These are phyloP conservation scores for Proteles cristata DNA, from an alignment of 2,113 vertebrate species.

Conservation along the genomic window DNA sequence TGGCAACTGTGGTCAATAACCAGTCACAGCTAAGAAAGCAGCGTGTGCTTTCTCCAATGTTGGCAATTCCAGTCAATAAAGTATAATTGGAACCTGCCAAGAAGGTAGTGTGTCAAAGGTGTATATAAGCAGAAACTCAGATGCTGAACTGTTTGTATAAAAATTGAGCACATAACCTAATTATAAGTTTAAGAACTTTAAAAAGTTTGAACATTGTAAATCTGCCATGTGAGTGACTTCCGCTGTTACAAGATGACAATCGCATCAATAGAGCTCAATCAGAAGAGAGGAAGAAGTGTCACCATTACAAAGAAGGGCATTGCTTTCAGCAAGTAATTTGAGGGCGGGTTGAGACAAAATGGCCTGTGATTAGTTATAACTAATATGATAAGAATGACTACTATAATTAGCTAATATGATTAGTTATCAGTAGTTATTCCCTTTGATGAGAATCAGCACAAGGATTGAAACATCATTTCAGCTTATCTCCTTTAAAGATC, in stretches of 20 bases:
- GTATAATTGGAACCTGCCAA: conserved; percentile 68
- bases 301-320: not conserved
- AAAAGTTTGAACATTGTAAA: conserved; percentile 54
- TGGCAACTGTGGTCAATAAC: conserved; percentile 68
- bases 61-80: conserved; percentile 72
- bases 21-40: conserved; percentile 40
- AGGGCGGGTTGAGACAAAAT: not conserved
- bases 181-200: conserved; percentile 76
- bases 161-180: conserved; percentile 71
- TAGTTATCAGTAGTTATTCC: not conserved
- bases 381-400: not conserved
- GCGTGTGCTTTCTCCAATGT: conserved; percentile 30
- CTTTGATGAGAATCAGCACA: not conserved
- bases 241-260: not conserved
- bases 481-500: not conserved
- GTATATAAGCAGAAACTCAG: conserved; percentile 64
- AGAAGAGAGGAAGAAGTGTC: not conserved
- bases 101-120: conserved; percentile 67
- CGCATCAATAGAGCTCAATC: not conserved
- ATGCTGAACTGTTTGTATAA: conserved; percentile 26
- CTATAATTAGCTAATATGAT: not conserved
- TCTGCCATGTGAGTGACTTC: not conserved
- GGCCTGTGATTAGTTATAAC: not conserved
- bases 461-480: not conserved
- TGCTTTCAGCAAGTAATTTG: not conserved